Conservation (phyloP, 1,140 invertebrate species). For the Drosophila hydei region DNA sequence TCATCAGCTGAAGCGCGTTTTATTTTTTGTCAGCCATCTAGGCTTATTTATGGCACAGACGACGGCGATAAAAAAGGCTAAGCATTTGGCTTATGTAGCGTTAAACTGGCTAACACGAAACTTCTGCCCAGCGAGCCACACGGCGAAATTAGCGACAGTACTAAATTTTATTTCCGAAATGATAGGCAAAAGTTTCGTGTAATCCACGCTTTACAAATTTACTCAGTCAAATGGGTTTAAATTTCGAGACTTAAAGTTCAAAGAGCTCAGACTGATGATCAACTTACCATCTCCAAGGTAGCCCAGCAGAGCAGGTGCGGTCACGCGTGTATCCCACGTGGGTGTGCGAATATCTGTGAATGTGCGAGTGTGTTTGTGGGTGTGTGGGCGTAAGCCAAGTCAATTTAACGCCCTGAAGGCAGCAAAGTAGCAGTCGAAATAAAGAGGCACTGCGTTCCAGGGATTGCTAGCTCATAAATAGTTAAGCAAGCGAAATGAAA, state of each 20-base stretch:
- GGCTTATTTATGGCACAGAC: constrained; percentile 68
- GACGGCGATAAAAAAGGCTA: constrained; percentile 73
- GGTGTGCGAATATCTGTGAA: constrained; percentile 9
- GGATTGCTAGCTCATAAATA: constrained; percentile 82
- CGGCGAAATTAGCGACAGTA: constrained; percentile 33
- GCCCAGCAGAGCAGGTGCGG: constrained; percentile 36
- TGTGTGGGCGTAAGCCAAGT: constrained; percentile 61
- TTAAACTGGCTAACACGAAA: constrained; percentile 32
- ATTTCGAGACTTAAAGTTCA: constrained; percentile 56
- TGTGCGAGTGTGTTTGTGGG: constrained; percentile 6
- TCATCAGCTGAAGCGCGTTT: constrained; percentile 4
- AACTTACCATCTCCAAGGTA: constrained; percentile 30
- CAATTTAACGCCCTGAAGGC: constrained; percentile 79
- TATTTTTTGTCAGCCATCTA: constrained; percentile 45
- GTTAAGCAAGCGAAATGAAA: constrained; percentile 78
- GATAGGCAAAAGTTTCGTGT: constrained; percentile 50
- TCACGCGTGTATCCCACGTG: constrained; percentile 46
- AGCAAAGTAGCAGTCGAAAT: constrained; percentile 81
- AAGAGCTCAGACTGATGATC: constrained; percentile 37
- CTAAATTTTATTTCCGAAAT: constrained; percentile 56
- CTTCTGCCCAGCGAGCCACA: constrained; percentile 1
- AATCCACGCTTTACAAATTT: constrained; percentile 53
- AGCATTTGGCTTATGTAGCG: constrained; percentile 61
- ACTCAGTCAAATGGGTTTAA: constrained; percentile 53
- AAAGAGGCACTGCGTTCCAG: constrained; percentile 78